phyloP scores from a whole-genome alignment of 2,797 vertebrate genomes.

The Channallabes apus region DNA sequence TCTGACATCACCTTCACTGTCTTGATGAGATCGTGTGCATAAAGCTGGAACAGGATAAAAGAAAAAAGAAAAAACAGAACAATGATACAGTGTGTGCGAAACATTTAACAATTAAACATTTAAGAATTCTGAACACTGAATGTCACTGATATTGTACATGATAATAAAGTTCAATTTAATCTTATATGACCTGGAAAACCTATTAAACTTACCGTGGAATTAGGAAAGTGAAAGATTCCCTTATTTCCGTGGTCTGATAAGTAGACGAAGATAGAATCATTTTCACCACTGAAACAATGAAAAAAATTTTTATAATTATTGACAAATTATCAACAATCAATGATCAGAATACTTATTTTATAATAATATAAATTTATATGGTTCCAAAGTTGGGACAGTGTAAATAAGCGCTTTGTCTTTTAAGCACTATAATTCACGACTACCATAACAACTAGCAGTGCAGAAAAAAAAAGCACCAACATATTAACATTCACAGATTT shows the following conservation, averaged over 20 bases:
- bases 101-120: no score
- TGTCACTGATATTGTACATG: no score
- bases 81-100: neutral
- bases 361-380: no score
- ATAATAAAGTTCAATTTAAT: no score
- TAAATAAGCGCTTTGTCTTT: neutral
- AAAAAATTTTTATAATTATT: neutral
- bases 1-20: neutral
- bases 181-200: no score
- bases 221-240: conserved; percentile 32
- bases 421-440: neutral
- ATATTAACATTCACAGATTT: neutral
- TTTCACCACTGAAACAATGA: conserved; percentile 16
- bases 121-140: neutral
- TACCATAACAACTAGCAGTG: no score
- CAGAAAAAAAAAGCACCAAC: neutral
- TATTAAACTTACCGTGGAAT: conserved; percentile 17
- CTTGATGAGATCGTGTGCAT: conserved; percentile 3
- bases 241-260: conserved; percentile 34
- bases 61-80: no score
- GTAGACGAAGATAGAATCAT: conserved; percentile 36
- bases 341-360: neutral
- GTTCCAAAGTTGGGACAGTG: neutral
- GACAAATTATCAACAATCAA: neutral
- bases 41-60: conserved; percentile 12